A percentile compares a stretch with the other conserved stretches of the same genome.
Evolutionary conservation across 2,888 invertebrate genomes (phyloP).

Genomic region (Carterocephalus palaemon): DNA sequence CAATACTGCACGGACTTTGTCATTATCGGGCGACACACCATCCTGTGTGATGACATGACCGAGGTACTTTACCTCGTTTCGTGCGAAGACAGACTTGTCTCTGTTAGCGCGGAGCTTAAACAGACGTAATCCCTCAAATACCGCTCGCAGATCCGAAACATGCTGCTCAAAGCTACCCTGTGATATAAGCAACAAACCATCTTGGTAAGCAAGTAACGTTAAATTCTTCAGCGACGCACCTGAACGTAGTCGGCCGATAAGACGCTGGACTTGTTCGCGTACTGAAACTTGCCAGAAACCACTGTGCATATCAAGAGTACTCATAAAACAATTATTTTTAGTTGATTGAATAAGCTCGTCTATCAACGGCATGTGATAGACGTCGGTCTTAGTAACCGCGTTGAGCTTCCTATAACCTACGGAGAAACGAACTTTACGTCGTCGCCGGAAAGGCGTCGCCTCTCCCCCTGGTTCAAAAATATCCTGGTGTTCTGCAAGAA

Average conservation of each 20-base stretch:
- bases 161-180: conserved; percentile 16
- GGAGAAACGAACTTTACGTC: conserved; percentile 21
- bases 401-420: conserved; percentile 28
- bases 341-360: neutral
- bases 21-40: too few relatives aligned
- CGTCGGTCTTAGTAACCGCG: conserved; percentile 23
- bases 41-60: too few relatives aligned
- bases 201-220: too few relatives aligned
- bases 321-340: conserved; percentile 30
- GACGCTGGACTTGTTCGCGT: conserved; percentile 21
- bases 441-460: conserved; percentile 2
- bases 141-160: conserved; percentile 2
- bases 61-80: too few relatives aligned
- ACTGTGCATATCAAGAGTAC: conserved; percentile 41
- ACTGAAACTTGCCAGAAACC: conserved; percentile 45
- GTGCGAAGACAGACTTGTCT: conserved; percentile 5
- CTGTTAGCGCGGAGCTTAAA: conserved; percentile 5
- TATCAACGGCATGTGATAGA: conserved; percentile 1
- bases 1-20: conserved; percentile 6
- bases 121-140: neutral
- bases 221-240: too few relatives aligned
- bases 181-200: too few relatives aligned
- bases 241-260: too few relatives aligned
- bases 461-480: conserved; percentile 10
- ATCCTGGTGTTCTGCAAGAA: conserved; percentile 3